Evolutionary conservation across 2,797 vertebrate species (phyloP).

Genomic region (Strix occidentalis): DNA sequence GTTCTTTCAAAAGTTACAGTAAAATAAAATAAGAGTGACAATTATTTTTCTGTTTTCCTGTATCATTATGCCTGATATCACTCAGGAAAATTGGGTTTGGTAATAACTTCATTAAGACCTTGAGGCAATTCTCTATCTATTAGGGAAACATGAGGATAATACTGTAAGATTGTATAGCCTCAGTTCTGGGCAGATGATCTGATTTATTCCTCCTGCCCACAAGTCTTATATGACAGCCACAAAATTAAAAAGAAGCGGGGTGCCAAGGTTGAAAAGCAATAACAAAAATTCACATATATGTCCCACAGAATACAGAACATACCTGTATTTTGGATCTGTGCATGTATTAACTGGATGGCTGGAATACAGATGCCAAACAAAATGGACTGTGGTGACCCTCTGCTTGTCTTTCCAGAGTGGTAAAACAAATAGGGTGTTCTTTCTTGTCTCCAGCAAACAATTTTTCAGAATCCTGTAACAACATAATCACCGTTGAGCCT

Average conservation of each 20-base stretch:
- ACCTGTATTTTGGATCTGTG: not conserved
- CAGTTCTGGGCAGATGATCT: conserved; percentile 40
- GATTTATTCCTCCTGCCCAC: conserved; percentile 52
- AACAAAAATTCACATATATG: not conserved
- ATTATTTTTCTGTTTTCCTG: not conserved
- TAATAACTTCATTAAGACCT: conserved; percentile 43
- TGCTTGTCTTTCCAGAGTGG: not conserved
- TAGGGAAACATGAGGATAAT: conserved; percentile 15
- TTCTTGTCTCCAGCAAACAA: not conserved
- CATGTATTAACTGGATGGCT: not conserved
- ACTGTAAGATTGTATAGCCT: conserved; percentile 1
- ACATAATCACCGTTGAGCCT: not conserved
- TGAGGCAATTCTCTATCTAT: conserved; percentile 30
- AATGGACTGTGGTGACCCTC: not conserved
- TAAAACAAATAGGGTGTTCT: not conserved
- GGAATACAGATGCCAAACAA: not conserved
- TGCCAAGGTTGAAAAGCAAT: not conserved
- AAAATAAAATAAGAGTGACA: not conserved
- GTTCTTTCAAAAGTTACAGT: not conserved
- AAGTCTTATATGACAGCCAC: conserved; percentile 43
- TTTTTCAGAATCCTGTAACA: not conserved
- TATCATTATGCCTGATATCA: conserved; percentile 10
- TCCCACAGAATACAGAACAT: not conserved
- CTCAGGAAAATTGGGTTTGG: conserved; percentile 13
- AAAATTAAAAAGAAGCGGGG: not conserved